phyloP scores from a whole-genome alignment of 2,888 invertebrate species.

The Hartigia nigra region DNA sequence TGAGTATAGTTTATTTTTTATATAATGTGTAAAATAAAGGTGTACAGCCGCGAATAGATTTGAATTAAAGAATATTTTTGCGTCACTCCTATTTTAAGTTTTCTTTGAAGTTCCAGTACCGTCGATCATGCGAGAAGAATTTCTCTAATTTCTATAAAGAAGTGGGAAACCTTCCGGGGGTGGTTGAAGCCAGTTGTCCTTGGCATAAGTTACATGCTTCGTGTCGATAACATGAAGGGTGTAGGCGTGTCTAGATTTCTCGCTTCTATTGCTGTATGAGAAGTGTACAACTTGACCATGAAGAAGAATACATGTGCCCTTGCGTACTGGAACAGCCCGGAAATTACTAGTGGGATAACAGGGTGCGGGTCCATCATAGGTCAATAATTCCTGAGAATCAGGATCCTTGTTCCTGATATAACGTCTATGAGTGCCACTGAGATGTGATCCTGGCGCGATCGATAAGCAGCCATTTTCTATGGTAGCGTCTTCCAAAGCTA shows the following conservation, averaged over 20 bases:
- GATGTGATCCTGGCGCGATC: constrained; percentile 93
- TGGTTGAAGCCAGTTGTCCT: constrained; percentile 89
- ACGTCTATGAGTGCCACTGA: constrained; percentile 80
- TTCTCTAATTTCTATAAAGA: constrained; percentile 72
- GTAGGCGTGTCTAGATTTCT: constrained; percentile 90
- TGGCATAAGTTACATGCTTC: constrained; percentile 78
- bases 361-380: constrained; percentile 77
- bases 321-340: constrained; percentile 81
- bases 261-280: constrained; percentile 87
- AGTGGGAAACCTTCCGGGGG: constrained; percentile 78
- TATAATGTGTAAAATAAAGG: constrained; percentile 33
- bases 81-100: not conserved
- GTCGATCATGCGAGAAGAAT: too few relatives aligned
- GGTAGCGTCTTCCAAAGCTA: constrained; percentile 94
- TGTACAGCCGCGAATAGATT: constrained; percentile 21
- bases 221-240: constrained; percentile 94
- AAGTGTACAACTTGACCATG: constrained; percentile 95
- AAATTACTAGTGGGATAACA: constrained; percentile 81
- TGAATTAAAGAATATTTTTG: not conserved
- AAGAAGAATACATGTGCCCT: constrained; percentile 89
- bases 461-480: constrained; percentile 94
- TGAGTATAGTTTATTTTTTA: constrained; percentile 3
- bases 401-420: constrained; percentile 78
- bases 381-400: constrained; percentile 70
- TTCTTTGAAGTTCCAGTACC: too few relatives aligned